These are phyloP conservation scores for Metellina segmentata DNA, from an alignment of 2,888 invertebrate species.

Conservation along the genomic window DNA sequence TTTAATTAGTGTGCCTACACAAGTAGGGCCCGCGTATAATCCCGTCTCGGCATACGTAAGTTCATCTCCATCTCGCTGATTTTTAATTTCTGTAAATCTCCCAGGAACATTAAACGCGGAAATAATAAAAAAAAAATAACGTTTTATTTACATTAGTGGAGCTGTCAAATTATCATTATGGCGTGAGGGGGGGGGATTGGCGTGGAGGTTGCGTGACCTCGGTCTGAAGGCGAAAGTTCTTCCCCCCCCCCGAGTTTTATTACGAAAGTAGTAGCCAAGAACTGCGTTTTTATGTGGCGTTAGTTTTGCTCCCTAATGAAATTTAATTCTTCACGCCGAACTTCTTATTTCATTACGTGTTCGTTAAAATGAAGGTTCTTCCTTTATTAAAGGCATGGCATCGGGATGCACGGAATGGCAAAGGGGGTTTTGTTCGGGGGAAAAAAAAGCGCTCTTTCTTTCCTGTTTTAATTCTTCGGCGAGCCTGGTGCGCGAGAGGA, in stretches of 20 bases:
- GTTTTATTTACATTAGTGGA: constrained; percentile 69
- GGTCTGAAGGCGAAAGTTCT: neutral
- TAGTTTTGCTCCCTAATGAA: constrained; percentile 57
- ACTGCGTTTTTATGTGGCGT: neutral
- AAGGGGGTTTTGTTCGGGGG: constrained; percentile 29
- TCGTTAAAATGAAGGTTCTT: constrained; percentile 56
- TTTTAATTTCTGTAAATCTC: constrained; percentile 59
- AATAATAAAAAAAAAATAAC: constrained; percentile 17
- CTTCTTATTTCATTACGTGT: constrained; percentile 70
- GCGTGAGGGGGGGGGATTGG: neutral
- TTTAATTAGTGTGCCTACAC: constrained; percentile 35
- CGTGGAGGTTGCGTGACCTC: constrained; percentile 42
- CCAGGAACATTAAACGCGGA: constrained; percentile 20
- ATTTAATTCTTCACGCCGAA: constrained; percentile 65
- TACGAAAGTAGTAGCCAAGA: constrained; percentile 25
- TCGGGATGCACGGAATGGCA: constrained; percentile 49
- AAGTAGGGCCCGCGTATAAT: constrained; percentile 12
- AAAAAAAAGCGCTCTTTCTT: constrained; percentile 24
- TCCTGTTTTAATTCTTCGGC: neutral
- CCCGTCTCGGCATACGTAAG: neutral
- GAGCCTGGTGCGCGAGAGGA: constrained; percentile 4
- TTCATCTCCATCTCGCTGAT: neutral
- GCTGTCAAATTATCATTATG: constrained; percentile 74
- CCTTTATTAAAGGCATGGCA: constrained; percentile 20
- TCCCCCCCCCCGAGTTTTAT: neutral